A percentile compares a stretch with the other conserved stretches of the same genome.
Evolutionary conservation across 1,140 invertebrate species (phyloP).

Genomic region (Aphelinus atriplicis): DNA sequence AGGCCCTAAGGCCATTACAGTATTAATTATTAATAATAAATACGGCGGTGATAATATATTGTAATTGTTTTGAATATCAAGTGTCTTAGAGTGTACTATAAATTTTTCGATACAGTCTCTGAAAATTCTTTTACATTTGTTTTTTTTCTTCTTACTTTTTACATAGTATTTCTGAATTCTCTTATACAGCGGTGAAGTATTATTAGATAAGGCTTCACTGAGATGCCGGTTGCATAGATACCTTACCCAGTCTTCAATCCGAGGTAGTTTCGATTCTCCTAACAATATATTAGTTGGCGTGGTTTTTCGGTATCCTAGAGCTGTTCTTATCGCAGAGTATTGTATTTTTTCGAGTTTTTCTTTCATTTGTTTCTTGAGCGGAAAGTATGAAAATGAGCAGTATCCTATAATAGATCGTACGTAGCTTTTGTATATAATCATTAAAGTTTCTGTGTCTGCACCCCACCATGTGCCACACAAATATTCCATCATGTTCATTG

Average conservation of each 20-base stretch:
- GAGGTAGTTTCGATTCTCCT: slow-evolving; percentile 1
- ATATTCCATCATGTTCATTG: slow-evolving; percentile 32
- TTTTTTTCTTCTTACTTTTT: not conserved
- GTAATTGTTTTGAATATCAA: too few species aligned
- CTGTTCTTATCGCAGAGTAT: too few species aligned
- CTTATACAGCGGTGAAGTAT: not conserved
- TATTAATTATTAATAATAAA: too few species aligned
- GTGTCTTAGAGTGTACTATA: not conserved
- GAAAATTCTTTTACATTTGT: not conserved
- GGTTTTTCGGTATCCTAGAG: too few species aligned
- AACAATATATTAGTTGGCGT: not conserved
- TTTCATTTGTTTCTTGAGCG: too few species aligned
- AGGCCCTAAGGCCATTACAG: too few species aligned
- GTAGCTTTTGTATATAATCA: not conserved
- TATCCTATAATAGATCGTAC: not conserved
- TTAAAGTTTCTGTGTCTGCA: not conserved
- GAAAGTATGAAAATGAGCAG: too few species aligned
- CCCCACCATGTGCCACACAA: too few species aligned
- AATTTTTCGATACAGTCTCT: not conserved
- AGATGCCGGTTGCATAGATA: not conserved
- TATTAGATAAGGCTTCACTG: too few species aligned
- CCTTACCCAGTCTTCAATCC: not conserved
- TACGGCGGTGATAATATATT: too few species aligned
- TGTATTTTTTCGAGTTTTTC: too few species aligned
- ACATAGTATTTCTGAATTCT: not conserved